A percentile compares a stretch with the other conserved stretches of the same genome.
Evolutionary conservation across 2,113 vertebrate species (phyloP).

Genomic region (Proterorhinus semilunaris): DNA sequence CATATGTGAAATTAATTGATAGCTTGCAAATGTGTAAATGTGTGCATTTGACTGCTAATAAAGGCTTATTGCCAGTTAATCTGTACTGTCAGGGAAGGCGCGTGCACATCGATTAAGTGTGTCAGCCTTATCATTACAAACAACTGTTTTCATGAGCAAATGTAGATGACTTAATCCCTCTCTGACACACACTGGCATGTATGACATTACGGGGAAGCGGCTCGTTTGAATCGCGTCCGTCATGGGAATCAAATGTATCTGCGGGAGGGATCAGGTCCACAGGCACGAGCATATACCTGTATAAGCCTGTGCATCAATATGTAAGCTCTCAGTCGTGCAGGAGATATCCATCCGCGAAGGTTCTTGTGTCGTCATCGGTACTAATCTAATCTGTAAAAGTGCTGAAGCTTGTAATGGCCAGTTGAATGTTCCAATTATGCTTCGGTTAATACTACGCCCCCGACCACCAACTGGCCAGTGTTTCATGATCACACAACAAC

Average conservation of each 20-base stretch:
- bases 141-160: conserved; percentile 52
- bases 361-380: too few species aligned
- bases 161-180: conserved; percentile 54
- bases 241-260: conserved; percentile 29
- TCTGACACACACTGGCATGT: conserved; percentile 42
- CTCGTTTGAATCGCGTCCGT: conserved; percentile 48
- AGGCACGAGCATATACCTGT: not conserved
- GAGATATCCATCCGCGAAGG: too few species aligned
- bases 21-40: conserved; percentile 54
- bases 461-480: too few species aligned
- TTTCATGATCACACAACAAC: too few species aligned
- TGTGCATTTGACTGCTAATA: conserved; percentile 57
- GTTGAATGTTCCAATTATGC: too few species aligned
- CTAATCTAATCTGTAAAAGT: too few species aligned
- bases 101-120: conserved; percentile 55
- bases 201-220: conserved; percentile 50
- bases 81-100: conserved; percentile 58
- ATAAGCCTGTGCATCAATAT: not conserved
- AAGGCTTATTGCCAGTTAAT: conserved; percentile 64
- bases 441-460: too few species aligned
- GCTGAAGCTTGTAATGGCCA: too few species aligned
- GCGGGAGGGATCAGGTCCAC: conserved; percentile 16
- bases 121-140: conserved; percentile 55
- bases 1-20: conserved; percentile 73
- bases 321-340: too few species aligned